Base-by-base conservation (phyloP, 2,888 invertebrate species). In the Monochamus alternatus region DNA sequence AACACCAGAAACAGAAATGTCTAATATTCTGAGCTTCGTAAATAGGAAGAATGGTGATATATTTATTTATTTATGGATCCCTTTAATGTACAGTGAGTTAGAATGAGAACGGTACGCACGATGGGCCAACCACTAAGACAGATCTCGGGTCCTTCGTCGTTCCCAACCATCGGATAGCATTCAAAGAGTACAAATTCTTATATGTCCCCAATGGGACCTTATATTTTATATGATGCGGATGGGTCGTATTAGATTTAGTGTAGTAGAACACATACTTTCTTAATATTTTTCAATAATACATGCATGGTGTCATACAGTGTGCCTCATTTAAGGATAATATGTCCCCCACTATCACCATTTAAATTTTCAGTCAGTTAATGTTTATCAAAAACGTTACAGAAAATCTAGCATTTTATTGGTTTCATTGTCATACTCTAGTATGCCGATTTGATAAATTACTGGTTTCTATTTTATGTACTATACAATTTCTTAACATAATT, bases 101-200 rank as follows among this genome's bases (percentile, higher is more conserved):
- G 82, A 84, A 84, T 83, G 83, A 83, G 83, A 82, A 79, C 75
- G 83, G 83, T 80, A 81, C 80, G 81, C 75, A 79, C 81, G 83
- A 75, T 77, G 82, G 82, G 84, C 83, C 85, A 85, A 78, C 77
- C 80, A 81, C 79, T 79, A 77, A 80, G 80, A 81, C 83, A 85
- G 85, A 86, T 86, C 85, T 86, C 85, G 82, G 83, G 84, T 81
- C 82, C 82, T 78, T 79, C 83, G 81, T 81, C 82, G 79, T 79
- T 78, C 77, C 78, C 82, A 77, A 87, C 84, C 86, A 87, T 86
- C 85, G 84, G 86, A 82, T 85, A 87, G 88, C 89, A 89, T 90
- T 90, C 89, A 89, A 91, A 92, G 91, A 93, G 93, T 93, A 93
- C 93, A 93, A 93, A 93, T 93, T 93, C 92, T 92, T 92, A 91